These are phyloP conservation scores for Mormyrus hasselquistii DNA, from an alignment of 2,797 vertebrate genomes.

Conservation along the genomic window DNA sequence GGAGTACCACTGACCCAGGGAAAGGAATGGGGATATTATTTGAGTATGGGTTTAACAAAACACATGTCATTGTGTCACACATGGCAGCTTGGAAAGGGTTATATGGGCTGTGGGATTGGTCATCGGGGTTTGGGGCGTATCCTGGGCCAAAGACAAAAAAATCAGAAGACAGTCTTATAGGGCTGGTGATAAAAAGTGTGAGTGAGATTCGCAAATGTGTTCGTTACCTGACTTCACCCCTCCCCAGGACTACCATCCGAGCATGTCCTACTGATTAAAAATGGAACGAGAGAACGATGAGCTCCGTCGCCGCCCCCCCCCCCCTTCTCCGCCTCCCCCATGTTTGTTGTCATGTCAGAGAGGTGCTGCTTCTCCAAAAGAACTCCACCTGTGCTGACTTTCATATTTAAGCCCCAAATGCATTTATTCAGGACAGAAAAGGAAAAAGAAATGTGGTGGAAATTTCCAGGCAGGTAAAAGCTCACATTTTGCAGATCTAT, in stretches of 20 bases:
- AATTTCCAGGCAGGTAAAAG: not conserved
- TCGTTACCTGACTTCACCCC: not conserved
- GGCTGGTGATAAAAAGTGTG: not conserved
- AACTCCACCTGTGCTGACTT: not conserved
- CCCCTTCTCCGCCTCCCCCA: not conserved
- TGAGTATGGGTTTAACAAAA: not conserved
- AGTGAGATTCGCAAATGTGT: not conserved
- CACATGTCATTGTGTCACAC: not conserved
- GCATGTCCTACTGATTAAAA: not conserved
- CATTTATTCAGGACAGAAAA: not conserved
- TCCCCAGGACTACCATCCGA: not conserved
- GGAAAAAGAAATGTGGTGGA: not conserved
- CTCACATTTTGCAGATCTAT: not conserved
- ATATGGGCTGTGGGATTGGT: not conserved
- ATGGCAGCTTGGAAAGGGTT: not conserved
- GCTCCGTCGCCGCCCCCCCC: not conserved
- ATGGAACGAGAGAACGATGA: not conserved
- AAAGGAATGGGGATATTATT: not conserved
- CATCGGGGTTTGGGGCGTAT: not conserved
- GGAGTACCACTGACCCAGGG: not conserved
- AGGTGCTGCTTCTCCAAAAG: not conserved
- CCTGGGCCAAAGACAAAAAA: not conserved
- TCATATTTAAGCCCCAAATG: not conserved
- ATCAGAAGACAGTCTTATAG: not conserved
- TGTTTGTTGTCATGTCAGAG: not conserved